Evolutionary conservation across 1,140 invertebrate species (phyloP).

Genomic region (Acromyrmex heyeri): DNA sequence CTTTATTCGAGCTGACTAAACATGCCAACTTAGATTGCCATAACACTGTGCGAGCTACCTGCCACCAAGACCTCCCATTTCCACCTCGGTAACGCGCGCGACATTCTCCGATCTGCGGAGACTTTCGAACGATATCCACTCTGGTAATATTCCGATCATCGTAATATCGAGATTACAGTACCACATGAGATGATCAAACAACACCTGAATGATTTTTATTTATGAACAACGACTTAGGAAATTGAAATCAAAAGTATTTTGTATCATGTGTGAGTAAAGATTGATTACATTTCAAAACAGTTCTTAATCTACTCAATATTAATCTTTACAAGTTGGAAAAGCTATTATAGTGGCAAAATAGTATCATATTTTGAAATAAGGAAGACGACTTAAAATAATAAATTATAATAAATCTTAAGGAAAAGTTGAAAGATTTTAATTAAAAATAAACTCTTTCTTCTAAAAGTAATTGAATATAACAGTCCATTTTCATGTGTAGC

Average conservation of each 20-base stretch:
- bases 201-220: background rate
- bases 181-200: background rate
- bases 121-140: slow-evolving; percentile 32
- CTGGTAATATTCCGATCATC: slow-evolving; percentile 12
- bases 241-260: background rate
- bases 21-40: slow-evolving; percentile 82
- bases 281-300: background rate
- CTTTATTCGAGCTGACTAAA: slow-evolving; percentile 82
- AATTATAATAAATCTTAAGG: too few species aligned
- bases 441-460: too few species aligned
- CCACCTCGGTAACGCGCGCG: slow-evolving; percentile 44
- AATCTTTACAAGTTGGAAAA: too few species aligned
- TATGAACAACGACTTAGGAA: background rate
- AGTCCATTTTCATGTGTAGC: background rate
- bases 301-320: background rate
- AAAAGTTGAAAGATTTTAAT: too few species aligned
- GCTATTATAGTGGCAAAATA: too few species aligned
- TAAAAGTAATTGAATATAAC: background rate
- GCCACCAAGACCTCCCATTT: slow-evolving; percentile 62
- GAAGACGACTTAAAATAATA: too few species aligned
- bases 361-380: too few species aligned
- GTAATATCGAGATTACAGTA: background rate
- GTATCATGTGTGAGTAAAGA: background rate
- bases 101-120: slow-evolving; percentile 33
- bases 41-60: slow-evolving; percentile 74